A percentile compares a stretch with the other conserved stretches of the same genome.
These are phyloP conservation scores for Brachystomella parvula DNA, from an alignment of 1,140 invertebrate genomes.

Conservation along the genomic window DNA sequence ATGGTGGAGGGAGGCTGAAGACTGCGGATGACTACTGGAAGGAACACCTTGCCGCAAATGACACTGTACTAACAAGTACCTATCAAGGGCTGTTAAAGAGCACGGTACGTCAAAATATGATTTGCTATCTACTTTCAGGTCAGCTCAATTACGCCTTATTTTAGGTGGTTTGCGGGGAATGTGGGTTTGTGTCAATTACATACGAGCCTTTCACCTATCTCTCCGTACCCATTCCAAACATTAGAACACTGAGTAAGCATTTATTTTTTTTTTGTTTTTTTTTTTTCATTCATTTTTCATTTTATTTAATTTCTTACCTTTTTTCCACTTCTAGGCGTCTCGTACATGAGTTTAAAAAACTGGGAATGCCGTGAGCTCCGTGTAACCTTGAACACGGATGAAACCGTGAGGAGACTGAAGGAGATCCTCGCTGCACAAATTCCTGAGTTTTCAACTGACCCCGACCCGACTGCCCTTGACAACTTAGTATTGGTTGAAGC, in stretches of 20 bases:
- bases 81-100: slow-evolving; percentile 56
- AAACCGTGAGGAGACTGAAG: slow-evolving; percentile 53
- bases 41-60: slow-evolving; percentile 52
- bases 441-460: slow-evolving; percentile 37
- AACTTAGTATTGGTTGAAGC: slow-evolving; percentile 57
- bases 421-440: slow-evolving; percentile 47
- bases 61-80: slow-evolving; percentile 58
- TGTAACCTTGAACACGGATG: slow-evolving; percentile 56
- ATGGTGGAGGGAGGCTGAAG: slow-evolving; percentile 36
- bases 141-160: slow-evolving; percentile 35
- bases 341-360: slow-evolving; percentile 50
- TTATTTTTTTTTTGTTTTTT: slow-evolving; percentile 4
- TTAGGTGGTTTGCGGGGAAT: slow-evolving; percentile 61
- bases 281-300: slow-evolving; percentile 17
- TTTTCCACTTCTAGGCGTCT: slow-evolving; percentile 45
- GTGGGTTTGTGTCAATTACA: slow-evolving; percentile 59
- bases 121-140: slow-evolving; percentile 10
- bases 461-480: slow-evolving; percentile 42
- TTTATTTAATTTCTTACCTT: slow-evolving; percentile 19
- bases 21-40: slow-evolving; percentile 57
- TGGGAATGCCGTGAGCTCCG: slow-evolving; percentile 49
- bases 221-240: slow-evolving; percentile 59
- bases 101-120: slow-evolving; percentile 48
- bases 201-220: slow-evolving; percentile 69
- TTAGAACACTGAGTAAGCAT: slow-evolving; percentile 54